Conservation (phyloP, 2,888 invertebrate species). For the Muscina levida region DNA sequence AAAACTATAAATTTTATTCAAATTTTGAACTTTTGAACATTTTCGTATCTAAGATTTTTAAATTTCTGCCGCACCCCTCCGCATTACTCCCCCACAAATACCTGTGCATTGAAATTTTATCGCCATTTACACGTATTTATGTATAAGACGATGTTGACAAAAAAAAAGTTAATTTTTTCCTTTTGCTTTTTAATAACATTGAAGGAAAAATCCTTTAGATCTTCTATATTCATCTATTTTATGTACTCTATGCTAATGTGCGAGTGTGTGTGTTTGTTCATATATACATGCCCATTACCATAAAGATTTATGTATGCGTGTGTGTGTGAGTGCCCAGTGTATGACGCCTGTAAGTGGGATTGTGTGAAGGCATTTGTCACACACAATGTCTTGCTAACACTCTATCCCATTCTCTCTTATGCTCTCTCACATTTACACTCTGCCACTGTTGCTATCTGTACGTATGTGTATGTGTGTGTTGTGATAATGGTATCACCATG, state of each 20-base stretch:
- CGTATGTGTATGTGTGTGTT: slow-evolving; percentile 14
- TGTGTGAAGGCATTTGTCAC: background rate
- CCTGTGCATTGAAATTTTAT: too few species aligned
- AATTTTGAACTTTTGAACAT: too few species aligned
- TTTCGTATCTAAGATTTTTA: too few species aligned
- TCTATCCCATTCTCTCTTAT: too few species aligned
- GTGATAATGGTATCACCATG: slow-evolving; percentile 63
- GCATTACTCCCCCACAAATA: too few species aligned
- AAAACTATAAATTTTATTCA: too few species aligned
- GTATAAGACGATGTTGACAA: background rate
- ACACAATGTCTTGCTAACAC: too few species aligned
- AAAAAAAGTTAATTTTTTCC: background rate
- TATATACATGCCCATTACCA: too few species aligned
- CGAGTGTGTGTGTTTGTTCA: too few species aligned
- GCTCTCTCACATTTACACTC: background rate
- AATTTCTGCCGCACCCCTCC: too few species aligned
- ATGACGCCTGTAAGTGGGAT: background rate
- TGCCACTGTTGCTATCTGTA: slow-evolving; percentile 4
- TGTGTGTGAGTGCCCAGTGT: background rate
- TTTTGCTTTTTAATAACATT: background rate
- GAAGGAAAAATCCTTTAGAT: background rate
- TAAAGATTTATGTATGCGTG: background rate
- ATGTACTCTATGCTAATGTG: slow-evolving; percentile 36
- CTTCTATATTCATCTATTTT: slow-evolving; percentile 39
- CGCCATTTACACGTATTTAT: slow-evolving; percentile 9